phyloP scores from a whole-genome alignment of 2,113 vertebrate species.

The Euleptes europaea region DNA sequence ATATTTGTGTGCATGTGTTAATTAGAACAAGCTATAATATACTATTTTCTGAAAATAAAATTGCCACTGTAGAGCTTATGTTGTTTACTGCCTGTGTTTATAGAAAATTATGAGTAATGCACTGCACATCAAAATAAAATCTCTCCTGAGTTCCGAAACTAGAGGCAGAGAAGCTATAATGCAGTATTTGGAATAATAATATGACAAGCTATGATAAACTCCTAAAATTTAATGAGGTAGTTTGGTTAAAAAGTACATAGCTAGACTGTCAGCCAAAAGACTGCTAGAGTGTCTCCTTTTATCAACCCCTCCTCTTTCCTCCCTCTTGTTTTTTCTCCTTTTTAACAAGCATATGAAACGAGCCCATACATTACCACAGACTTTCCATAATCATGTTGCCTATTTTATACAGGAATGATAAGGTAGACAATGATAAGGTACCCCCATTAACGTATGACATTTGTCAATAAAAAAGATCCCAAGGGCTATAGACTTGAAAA shows the following conservation, averaged over 20 bases:
- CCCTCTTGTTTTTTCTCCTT: constrained; percentile 10
- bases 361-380: constrained; percentile 62
- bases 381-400: constrained; percentile 50
- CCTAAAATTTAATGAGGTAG: constrained; percentile 68
- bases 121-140: constrained; percentile 54
- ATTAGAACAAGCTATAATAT: constrained; percentile 40
- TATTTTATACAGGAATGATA: constrained; percentile 37
- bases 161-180: constrained; percentile 58
- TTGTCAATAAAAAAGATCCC: background rate
- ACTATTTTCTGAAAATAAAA: constrained; percentile 41
- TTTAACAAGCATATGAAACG: constrained; percentile 58
- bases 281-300: constrained; percentile 21
- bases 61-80: constrained; percentile 22
- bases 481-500: background rate
- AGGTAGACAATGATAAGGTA: constrained; percentile 10
- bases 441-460: background rate
- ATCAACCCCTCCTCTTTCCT: background rate
- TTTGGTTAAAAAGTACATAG: constrained; percentile 63
- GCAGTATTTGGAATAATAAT: constrained; percentile 66
- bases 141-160: constrained; percentile 34
- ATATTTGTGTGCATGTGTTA: constrained; percentile 50
- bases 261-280: constrained; percentile 59
- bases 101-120: constrained; percentile 58
- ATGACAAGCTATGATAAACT: constrained; percentile 61
- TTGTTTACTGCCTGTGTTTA: constrained; percentile 39